phyloP scores from a whole-genome alignment of 2,888 invertebrate species.

The Gerris lacustris region DNA sequence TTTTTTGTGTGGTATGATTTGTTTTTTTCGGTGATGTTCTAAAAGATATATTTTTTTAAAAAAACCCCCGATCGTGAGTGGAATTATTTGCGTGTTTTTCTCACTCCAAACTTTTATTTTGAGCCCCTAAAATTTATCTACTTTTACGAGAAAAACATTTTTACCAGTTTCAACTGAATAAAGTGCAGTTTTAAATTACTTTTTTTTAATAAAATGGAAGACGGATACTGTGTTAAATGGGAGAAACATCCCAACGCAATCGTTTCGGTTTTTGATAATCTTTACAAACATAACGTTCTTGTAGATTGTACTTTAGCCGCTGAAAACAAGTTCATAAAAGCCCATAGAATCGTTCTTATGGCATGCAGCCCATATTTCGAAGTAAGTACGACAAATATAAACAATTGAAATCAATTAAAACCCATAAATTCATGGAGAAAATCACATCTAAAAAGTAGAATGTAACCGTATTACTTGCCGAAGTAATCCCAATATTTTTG shows the following conservation, averaged over 20 bases:
- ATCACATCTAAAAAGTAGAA: neutral
- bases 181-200: no score
- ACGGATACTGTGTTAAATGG: constrained; percentile 22
- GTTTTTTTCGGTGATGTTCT: no score
- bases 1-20: no score
- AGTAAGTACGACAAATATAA: constrained; percentile 9
- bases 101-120: no score
- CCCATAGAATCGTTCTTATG: constrained; percentile 23
- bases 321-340: constrained; percentile 21
- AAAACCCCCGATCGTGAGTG: no score
- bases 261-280: constrained; percentile 18
- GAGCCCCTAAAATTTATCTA: no score
- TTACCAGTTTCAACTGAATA: no score
- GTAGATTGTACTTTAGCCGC: constrained; percentile 22
- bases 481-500: neutral
- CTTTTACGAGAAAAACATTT: no score
- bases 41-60: no score
- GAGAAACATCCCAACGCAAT: constrained; percentile 22
- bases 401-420: neutral
- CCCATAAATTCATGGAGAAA: neutral
- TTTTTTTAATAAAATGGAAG: constrained; percentile 7
- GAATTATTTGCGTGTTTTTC: no score
- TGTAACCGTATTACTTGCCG: neutral
- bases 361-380: constrained; percentile 23
- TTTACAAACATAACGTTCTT: constrained; percentile 16